Base-by-base conservation (phyloP, 2,797 vertebrate genomes). In the Ciconia nigra region DNA sequence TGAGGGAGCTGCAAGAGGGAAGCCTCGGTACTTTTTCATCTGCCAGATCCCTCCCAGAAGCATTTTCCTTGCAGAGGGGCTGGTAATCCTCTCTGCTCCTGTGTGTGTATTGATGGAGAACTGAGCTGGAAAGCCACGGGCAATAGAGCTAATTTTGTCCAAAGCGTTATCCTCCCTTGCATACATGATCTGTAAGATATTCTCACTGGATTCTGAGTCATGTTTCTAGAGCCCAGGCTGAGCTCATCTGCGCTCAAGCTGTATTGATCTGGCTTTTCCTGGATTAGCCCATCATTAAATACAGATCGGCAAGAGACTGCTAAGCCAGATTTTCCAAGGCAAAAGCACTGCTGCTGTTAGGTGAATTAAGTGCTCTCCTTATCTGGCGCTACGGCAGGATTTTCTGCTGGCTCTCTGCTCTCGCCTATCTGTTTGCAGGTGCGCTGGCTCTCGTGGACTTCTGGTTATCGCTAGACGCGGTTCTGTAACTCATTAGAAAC, bases 101-200 rank as follows among this genome's bases (percentile, higher is more conserved):
- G 15, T 11, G 17, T n/a, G 25, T 0, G 0, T 6, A 1, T 21
- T 15, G 55, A 18, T 21, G 20, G 67, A 39, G 52, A 61, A 16
- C 46, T 17, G 47, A 54, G 15, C 33, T 35, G 25, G 16, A 41
- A 73, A 63, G 35, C 31, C 28, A 4, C 18, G 33, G 22, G 29
- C 39, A 17, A 18, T 11, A 54, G 42, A 46, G 61, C 47, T 52
- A 4, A 10, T 7, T 49, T 33, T 39, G 37, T 24, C 78, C n/a
- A 5, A 15, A 25, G 69, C 3, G 0, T 22, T 49, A 29, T 74
- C 51, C 22, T 70, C 62, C 44, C 39, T 29, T 21, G 7, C 22
- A 7, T 26, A 3, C 4, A 1, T 3, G 31, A 46, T 33, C 70
- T 44, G 47, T 11, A 7, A 47, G 15, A 31, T 12, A 9, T 11